Percentiles rank a stretch among this genome's conserved stretches.
These are phyloP conservation scores for Uropetala carovei DNA, from an alignment of 2,888 invertebrate genomes.

Conservation along the genomic window DNA sequence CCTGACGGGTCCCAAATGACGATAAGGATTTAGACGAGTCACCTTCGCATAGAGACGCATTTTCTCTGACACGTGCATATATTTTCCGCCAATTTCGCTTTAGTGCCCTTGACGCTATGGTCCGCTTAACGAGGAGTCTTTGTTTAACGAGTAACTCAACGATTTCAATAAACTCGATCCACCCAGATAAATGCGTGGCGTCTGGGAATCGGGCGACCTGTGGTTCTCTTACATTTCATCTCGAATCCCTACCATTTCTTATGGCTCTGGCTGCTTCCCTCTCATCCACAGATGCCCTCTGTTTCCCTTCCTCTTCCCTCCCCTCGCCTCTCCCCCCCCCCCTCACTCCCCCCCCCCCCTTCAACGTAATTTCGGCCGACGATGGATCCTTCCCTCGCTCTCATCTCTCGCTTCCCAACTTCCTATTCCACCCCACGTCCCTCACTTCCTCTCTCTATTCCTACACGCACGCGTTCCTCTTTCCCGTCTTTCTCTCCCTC, in stretches of 20 bases:
- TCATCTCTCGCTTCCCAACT: background rate
- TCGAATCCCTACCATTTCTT: background rate
- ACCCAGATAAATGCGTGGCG: background rate
- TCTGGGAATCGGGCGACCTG: background rate
- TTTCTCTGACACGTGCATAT: background rate
- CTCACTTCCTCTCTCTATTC: constrained; percentile 1
- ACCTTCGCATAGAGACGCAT: background rate
- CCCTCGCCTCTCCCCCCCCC: background rate
- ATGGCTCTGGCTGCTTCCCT: background rate
- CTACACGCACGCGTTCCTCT: background rate
- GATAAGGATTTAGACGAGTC: background rate
- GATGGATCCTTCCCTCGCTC: constrained; percentile 9
- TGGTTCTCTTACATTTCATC: background rate
- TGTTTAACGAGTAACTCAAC: background rate
- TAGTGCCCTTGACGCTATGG: background rate
- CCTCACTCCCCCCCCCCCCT: background rate
- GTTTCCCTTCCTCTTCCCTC: background rate
- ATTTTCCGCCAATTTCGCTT: background rate
- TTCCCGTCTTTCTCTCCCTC: background rate
- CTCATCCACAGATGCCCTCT: background rate
- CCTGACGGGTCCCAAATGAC: background rate
- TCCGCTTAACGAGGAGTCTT: background rate
- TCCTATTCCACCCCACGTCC: background rate
- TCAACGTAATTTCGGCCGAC: background rate
- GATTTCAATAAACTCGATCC: background rate